phyloP scores from a whole-genome alignment of 2,797 vertebrate species.

The Semaprochilodus insignis region DNA sequence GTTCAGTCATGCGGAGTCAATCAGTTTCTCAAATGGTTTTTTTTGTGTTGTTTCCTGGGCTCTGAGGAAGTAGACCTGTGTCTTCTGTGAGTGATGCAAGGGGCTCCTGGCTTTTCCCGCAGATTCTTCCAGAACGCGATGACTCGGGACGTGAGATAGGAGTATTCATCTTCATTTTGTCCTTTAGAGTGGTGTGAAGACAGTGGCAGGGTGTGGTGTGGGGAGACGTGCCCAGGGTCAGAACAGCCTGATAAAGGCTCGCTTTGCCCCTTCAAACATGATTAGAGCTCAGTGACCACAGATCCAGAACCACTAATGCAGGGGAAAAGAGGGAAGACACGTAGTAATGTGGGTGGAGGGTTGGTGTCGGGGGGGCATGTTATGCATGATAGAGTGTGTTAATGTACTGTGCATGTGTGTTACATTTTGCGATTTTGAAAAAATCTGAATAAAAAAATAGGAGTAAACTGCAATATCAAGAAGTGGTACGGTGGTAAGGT shows the following conservation, averaged over 20 bases:
- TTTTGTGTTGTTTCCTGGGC: not conserved
- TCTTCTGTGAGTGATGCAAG: not conserved
- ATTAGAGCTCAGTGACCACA: not conserved
- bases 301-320: not conserved
- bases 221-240: slow-evolving; percentile 4
- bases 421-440: too few relatives aligned
- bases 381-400: not conserved
- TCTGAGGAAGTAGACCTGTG: not conserved
- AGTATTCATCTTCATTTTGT: slow-evolving; percentile 9
- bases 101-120: not conserved
- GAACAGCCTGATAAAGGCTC: not conserved
- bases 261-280: not conserved
- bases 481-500: too few relatives aligned
- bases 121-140: not conserved
- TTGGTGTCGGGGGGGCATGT: not conserved
- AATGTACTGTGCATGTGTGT: not conserved
- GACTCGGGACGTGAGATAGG: not conserved
- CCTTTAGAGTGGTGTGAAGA: not conserved
- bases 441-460: too few relatives aligned
- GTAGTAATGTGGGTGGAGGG: not conserved
- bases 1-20: not conserved
- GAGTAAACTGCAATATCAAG: too few relatives aligned
- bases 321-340: not conserved
- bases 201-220: not conserved
- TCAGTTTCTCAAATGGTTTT: not conserved